Evolutionary conservation across 2,797 vertebrate species (phyloP).

Genomic region (Enteromius mattozi): DNA sequence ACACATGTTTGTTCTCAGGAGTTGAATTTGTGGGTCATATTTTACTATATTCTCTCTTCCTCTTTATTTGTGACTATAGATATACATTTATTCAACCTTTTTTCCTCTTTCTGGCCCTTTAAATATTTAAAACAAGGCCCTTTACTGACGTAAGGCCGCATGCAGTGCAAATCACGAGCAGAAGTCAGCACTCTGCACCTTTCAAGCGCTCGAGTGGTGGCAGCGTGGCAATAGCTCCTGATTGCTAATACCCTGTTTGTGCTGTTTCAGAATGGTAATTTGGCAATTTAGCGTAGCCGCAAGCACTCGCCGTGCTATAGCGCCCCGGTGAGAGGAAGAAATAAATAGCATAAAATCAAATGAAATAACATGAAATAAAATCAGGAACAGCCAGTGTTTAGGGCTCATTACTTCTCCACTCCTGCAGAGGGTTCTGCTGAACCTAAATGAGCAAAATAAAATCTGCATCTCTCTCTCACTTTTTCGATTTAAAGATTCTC

Average conservation of each 20-base stretch:
- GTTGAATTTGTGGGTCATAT: not conserved
- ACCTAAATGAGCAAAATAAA: slow-evolving; percentile 52
- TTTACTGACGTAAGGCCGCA: slow-evolving; percentile 39
- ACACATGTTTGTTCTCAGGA: not conserved
- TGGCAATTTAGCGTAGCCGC: slow-evolving; percentile 56
- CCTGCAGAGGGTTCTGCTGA: slow-evolving; percentile 43
- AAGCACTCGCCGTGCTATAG: slow-evolving; percentile 42
- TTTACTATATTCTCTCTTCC: not conserved
- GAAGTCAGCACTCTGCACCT: slow-evolving; percentile 44
- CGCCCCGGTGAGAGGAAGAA: slow-evolving; percentile 42
- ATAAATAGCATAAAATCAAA: slow-evolving; percentile 63
- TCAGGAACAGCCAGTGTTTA: slow-evolving; percentile 56
- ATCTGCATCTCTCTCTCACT: slow-evolving; percentile 25
- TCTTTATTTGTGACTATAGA: slow-evolving; percentile 3
- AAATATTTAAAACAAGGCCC: slow-evolving; percentile 45
- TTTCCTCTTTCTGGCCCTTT: slow-evolving; percentile 2
- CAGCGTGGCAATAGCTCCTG: slow-evolving; percentile 53
- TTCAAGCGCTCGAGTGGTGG: slow-evolving; percentile 40
- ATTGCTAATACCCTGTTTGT: slow-evolving; percentile 63
- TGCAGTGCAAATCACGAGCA: slow-evolving; percentile 30
- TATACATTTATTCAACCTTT: not conserved
- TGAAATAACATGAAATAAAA: slow-evolving; percentile 63
- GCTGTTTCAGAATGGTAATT: slow-evolving; percentile 58
- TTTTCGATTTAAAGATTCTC: not conserved
- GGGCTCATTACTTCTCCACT: slow-evolving; percentile 53